Evolutionary conservation across 2,888 invertebrate genomes (phyloP).

Genomic region (Plusia festucae): DNA sequence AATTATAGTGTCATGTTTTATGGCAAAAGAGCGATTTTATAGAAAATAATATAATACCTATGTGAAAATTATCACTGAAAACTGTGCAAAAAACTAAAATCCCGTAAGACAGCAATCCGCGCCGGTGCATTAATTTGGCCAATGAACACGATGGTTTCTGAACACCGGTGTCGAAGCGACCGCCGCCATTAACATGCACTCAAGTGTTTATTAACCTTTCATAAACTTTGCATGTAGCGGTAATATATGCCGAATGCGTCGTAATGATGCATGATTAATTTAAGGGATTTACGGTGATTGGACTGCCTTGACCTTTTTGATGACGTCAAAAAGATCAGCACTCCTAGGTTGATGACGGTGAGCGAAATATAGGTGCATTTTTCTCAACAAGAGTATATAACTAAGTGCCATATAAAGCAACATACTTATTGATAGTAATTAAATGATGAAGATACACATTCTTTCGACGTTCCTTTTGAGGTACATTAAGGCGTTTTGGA

Average conservation of each 20-base stretch:
- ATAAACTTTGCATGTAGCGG: background rate
- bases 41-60: too few relatives aligned
- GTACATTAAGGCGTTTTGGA: background rate
- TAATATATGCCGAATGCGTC: background rate
- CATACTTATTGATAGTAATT: too few relatives aligned
- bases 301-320: background rate
- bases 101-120: slow-evolving; percentile 7
- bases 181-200: background rate
- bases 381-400: too few relatives aligned
- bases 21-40: too few relatives aligned
- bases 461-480: background rate
- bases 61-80: slow-evolving; percentile 1
- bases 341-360: background rate
- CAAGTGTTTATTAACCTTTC: slow-evolving; percentile 7
- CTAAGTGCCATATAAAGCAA: too few relatives aligned
- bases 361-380: too few relatives aligned
- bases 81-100: background rate
- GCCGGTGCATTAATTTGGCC: background rate
- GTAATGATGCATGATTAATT: background rate
- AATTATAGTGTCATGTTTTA: too few relatives aligned
- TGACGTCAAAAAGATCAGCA: too few relatives aligned
- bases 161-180: background rate
- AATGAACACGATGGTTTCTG: background rate
- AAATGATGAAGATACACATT: too few relatives aligned
- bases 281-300: background rate